These are phyloP conservation scores for Lepidochrysops patricia DNA, from an alignment of 2,888 invertebrate species.

Conservation along the genomic window DNA sequence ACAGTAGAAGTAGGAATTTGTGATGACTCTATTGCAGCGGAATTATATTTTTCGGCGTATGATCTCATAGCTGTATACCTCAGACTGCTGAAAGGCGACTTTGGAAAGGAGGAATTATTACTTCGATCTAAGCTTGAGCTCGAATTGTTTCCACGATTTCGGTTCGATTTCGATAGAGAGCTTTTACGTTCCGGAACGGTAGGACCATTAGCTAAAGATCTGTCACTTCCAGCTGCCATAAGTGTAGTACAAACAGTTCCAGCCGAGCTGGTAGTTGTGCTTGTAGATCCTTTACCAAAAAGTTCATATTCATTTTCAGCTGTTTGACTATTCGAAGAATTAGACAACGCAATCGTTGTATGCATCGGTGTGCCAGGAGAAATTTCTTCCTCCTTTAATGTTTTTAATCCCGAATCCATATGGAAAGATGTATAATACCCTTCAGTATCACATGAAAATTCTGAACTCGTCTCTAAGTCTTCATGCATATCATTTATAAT, in stretches of 20 bases:
- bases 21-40: slow-evolving; percentile 54
- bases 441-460: slow-evolving; percentile 96
- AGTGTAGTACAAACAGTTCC: slow-evolving; percentile 91
- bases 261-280: slow-evolving; percentile 92
- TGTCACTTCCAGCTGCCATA: slow-evolving; percentile 79
- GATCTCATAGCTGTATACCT: slow-evolving; percentile 51
- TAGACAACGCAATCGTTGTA: slow-evolving; percentile 80
- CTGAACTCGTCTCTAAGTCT: slow-evolving; percentile 90
- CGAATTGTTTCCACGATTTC: slow-evolving; percentile 65
- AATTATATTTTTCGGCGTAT: slow-evolving; percentile 52
- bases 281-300: slow-evolving; percentile 93
- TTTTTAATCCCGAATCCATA: slow-evolving; percentile 93
- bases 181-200: slow-evolving; percentile 89
- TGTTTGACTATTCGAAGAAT: slow-evolving; percentile 80
- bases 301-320: slow-evolving; percentile 93
- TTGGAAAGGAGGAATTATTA: slow-evolving; percentile 52
- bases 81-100: slow-evolving; percentile 57
- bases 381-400: slow-evolving; percentile 81
- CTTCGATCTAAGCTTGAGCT: slow-evolving; percentile 75
- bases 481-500: slow-evolving; percentile 86
- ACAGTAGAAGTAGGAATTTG: slow-evolving; percentile 46
- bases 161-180: slow-evolving; percentile 77
- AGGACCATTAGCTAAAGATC: slow-evolving; percentile 78
- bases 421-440: slow-evolving; percentile 99
- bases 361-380: slow-evolving; percentile 82